Evolutionary conservation across 2,888 invertebrate genomes (phyloP).

Genomic region (Elegia similella): DNA sequence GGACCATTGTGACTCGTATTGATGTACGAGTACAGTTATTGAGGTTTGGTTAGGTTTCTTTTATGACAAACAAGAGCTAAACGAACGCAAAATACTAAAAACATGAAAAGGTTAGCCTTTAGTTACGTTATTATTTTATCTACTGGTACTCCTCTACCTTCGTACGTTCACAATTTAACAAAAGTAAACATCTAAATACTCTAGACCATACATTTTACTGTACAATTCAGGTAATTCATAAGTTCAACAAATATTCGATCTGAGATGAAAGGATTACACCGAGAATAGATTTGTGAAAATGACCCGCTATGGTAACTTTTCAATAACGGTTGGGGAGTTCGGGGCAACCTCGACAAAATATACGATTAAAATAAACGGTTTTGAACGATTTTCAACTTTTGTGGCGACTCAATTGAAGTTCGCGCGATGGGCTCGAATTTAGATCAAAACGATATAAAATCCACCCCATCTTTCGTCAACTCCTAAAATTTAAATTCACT

Average conservation of each 20-base stretch:
- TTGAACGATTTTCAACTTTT: conserved; percentile 3
- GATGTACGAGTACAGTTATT: no score
- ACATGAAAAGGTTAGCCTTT: no score
- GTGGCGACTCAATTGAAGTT: not conserved
- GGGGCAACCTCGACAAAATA: not conserved
- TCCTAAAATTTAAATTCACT: no score
- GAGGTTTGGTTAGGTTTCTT: no score
- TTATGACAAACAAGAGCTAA: no score
- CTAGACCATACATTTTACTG: not conserved
- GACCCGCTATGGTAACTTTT: conserved; percentile 4
- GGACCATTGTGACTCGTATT: no score
- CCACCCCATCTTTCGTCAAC: no score
- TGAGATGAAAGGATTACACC: not conserved
- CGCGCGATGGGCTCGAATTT: not conserved
- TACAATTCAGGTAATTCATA: not conserved
- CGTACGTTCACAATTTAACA: no score
- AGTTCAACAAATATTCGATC: not conserved
- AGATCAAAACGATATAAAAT: no score
- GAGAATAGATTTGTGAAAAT: not conserved
- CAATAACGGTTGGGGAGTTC: not conserved
- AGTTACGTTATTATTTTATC: no score
- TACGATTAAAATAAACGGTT: conserved; percentile 7
- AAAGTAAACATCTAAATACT: not conserved
- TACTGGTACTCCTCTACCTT: no score
- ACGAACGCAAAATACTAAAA: no score